Base-by-base conservation (phyloP, 1,140 invertebrate species). In the Drosophila micromelanica region DNA sequence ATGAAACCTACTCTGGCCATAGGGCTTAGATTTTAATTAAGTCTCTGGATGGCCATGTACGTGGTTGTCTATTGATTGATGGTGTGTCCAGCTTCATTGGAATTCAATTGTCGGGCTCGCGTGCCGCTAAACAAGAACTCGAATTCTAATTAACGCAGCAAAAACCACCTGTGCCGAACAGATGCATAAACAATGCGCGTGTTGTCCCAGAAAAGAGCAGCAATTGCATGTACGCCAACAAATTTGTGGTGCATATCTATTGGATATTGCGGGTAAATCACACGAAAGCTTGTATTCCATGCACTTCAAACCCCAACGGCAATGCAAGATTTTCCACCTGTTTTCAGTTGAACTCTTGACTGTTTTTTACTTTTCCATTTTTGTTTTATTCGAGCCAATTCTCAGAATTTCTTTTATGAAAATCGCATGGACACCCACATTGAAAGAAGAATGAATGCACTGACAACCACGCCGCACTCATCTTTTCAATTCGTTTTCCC, bases 71-170 rank as follows among this genome's bases (percentile, higher is more conserved):
- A 13, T 69, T 73, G 71, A 73, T 69, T 69, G 71, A 69, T 69
- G 49, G 37, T 5, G 37, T 5, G 62, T 12, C 37, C 35, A 37
- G 54, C n/a, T 67, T 42, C 37, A 56, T 13, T n/a, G 37, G 1
- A 11, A 15, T 45, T 9, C 32, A 11, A 7, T 17, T 38, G 51
- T 54, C 15, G 30, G 5, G n/a, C 20, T 43, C 38, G 38, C 12
- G 23, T 56, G 5, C 13, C 27, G 23, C 23, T 43, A 32, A 46
- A 45, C 9, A 37, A 37, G 48, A 75, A 38, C 35, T 20, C 46
- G 54, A 75, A 72, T 60, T 71, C 57, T 60, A 75, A 75, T 72
- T 71, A 75, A 46, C 67, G 30, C 40, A 75, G 51, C n/a, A 17
- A 13, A 20, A 35, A 8, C 1, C 32, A 55, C 42, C 15, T 49